Conservation (phyloP, 1,140 invertebrate genomes). For the Ganaspis sp. region DNA sequence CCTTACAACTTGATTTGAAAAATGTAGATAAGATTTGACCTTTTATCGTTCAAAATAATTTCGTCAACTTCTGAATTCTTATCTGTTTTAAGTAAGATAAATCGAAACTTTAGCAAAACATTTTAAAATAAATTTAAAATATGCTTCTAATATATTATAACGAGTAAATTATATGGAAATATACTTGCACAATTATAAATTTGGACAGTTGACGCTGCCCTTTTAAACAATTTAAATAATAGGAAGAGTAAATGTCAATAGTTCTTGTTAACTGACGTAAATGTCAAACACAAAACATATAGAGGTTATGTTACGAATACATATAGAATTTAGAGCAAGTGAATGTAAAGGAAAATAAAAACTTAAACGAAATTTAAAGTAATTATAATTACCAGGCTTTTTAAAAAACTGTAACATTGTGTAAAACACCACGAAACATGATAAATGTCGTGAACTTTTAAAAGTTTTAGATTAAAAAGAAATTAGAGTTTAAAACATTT, state of each 20-base stretch:
- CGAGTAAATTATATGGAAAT: too few species aligned
- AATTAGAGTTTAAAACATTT: neutral
- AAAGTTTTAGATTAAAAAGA: neutral
- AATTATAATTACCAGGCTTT: constrained; percentile 69
- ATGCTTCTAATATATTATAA: neutral
- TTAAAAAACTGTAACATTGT: constrained; percentile 76
- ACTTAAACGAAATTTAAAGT: neutral
- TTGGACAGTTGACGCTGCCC: neutral
- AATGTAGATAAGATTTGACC: neutral
- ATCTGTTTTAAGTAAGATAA: too few species aligned
- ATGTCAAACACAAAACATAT: constrained; percentile 3
- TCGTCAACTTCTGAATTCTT: neutral
- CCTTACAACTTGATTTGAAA: neutral
- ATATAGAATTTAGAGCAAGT: constrained; percentile 3
- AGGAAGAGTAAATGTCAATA: constrained; percentile 3
- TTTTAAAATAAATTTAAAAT: neutral
- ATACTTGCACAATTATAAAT: too few species aligned
- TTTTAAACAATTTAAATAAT: constrained; percentile 12
- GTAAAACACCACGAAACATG: constrained; percentile 63
- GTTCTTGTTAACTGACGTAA: neutral
- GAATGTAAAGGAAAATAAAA: neutral
- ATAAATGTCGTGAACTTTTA: constrained; percentile 50
- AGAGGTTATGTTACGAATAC: constrained; percentile 35
- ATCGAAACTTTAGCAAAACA: too few species aligned
- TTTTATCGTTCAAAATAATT: neutral